phyloP scores from a whole-genome alignment of 2,113 vertebrate species.

The Chaenogobius annularis region DNA sequence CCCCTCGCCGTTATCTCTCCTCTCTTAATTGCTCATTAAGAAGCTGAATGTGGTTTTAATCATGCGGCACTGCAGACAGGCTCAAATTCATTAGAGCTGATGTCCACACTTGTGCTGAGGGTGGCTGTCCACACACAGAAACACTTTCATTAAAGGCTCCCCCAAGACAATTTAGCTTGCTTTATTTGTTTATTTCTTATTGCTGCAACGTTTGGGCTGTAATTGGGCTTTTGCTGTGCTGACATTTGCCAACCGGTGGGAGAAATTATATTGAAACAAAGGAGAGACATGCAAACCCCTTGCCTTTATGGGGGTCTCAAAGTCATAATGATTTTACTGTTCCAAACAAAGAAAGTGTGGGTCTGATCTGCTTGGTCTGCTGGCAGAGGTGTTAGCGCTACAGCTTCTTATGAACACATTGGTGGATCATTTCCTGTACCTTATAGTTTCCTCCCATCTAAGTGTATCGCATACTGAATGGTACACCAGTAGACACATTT shows the following conservation, averaged over 20 bases:
- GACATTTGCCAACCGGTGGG: slow-evolving; percentile 6
- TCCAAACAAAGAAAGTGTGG: not conserved
- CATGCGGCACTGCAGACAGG: slow-evolving; percentile 36
- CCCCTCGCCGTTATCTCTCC: slow-evolving; percentile 37
- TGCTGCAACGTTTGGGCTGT: slow-evolving; percentile 23
- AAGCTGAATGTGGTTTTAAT: slow-evolving; percentile 65
- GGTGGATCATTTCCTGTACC: not conserved
- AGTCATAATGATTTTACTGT: not conserved
- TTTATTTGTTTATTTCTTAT: slow-evolving; percentile 26
- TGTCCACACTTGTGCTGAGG: slow-evolving; percentile 52
- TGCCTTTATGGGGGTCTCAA: not conserved
- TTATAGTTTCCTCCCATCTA: not conserved
- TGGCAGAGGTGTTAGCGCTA: not conserved
- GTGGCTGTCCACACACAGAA: slow-evolving; percentile 24
- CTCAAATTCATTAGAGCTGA: slow-evolving; percentile 64
- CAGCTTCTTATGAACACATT: not conserved
- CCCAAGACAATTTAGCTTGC: slow-evolving; percentile 20
- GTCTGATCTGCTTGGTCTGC: not conserved
- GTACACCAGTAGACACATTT: no score
- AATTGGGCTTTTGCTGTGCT: slow-evolving; percentile 27
- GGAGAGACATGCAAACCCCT: not conserved
- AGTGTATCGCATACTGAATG: no score
- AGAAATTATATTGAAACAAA: slow-evolving; percentile 23
- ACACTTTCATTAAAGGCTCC: slow-evolving; percentile 34
- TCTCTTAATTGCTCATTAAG: slow-evolving; percentile 68